Base-by-base conservation (phyloP, 2,113 vertebrate species). In the Corythoichthys haematopterus region DNA sequence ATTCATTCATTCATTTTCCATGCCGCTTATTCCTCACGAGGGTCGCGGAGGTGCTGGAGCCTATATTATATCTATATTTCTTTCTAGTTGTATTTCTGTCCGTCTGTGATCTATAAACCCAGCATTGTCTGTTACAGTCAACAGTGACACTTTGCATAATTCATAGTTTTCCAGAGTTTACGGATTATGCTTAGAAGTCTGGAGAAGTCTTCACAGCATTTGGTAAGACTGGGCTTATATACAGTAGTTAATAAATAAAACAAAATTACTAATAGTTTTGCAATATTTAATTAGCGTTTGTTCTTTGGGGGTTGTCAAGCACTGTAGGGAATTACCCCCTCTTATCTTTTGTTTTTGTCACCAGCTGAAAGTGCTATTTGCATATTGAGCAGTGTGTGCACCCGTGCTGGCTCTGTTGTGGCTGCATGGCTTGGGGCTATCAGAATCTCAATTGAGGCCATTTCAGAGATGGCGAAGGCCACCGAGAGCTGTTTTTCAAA, bases 401-500 rank as follows among this genome's bases (percentile, higher is more conserved):
- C 63, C 68, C 45, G 55, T 2, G 56, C 40, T 20, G 58, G n/a
- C 71, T 77, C 58, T 71, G 59, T 72, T 78, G 47, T 72, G 43
- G 72, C 66, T 70, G 70, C 58, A 74, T 72, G 52, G 78, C 81
- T 77, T 20, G 10, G 1, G 81, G 78, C 74, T 43, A 50, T 37
- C 53, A 64, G 64, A 67, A 50, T 14, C 76, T 76, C 55, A 76
- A 69, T 78, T 46, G 36, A 55, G 79, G 84, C 82, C 40, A 20
- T 82, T 69, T 55, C 72, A 9, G 69, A 74, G 76, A 76, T 12
- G 14, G 35, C n/a, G 62, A 66, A 61, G 57, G 70, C 58, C 71
- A 72, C 4, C 38, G 45, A 20, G 48, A 58, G 20, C 33, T 28
- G 59, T 72, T 69, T 68, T 9, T 51, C 36, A 81, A 61, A 47